Conservation (phyloP, 2,113 vertebrate genomes). For the Dromas ardeola region DNA sequence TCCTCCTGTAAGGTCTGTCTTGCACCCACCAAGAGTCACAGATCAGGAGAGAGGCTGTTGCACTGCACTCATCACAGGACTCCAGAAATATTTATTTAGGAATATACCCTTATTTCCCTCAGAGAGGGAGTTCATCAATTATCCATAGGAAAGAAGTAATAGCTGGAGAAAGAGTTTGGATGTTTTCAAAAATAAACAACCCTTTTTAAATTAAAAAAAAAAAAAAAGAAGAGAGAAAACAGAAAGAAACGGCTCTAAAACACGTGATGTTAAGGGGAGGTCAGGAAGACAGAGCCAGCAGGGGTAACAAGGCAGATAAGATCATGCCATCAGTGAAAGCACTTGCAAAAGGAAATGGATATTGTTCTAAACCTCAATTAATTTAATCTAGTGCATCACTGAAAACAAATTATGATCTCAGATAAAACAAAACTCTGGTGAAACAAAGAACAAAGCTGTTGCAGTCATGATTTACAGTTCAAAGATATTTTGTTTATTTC, state of each 20-base stretch:
- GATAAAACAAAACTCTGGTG: conserved; percentile 68
- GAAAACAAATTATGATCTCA: conserved; percentile 78
- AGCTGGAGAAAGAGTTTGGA: not conserved
- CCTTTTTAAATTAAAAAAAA: not conserved
- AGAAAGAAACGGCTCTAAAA: not conserved
- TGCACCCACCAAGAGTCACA: not conserved
- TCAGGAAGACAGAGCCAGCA: conserved; percentile 50
- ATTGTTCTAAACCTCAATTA: conserved; percentile 78
- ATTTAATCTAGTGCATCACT: conserved; percentile 76
- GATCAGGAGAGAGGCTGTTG: not conserved
- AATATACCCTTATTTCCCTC: not conserved
- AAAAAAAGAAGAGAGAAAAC: not conserved
- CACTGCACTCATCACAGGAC: not conserved
- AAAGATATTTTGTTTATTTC: conserved; percentile 73
- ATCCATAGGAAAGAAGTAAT: conserved; percentile 8
- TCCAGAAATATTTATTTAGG: not conserved
- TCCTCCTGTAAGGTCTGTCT: not conserved
- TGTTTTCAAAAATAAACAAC: conserved; percentile 50
- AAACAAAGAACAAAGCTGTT: conserved; percentile 73
- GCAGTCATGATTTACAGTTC: conserved; percentile 62
- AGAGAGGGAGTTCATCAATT: not conserved
- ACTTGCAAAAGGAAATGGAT: conserved; percentile 74
- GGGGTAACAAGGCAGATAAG: conserved; percentile 73
- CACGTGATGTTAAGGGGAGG: conserved; percentile 47
- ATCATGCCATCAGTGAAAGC: conserved; percentile 73